Evolutionary conservation across 2,797 vertebrate genomes (phyloP), one percentile per base, ranked within the genome.

Genomic region (Amniataba percoides): DNA sequence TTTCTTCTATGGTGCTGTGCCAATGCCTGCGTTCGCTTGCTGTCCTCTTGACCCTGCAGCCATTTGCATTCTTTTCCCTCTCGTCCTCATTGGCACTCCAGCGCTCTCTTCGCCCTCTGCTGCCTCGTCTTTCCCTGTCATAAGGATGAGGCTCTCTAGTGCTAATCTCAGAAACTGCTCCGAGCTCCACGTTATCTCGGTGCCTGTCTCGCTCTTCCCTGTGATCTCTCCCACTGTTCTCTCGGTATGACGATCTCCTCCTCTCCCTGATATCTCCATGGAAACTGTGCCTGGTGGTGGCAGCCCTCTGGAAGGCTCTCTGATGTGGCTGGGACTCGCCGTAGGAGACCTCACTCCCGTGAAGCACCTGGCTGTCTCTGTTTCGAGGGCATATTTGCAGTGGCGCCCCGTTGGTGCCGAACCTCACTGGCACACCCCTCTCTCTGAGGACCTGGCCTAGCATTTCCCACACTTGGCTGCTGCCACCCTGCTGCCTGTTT

Each of bases 201-300:
- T 12, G 81, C 57, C 86, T 15, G 79, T 85, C 63, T 71, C 67
- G 18, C 67, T 77, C 88, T 77, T 72, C 82, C 49, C 87, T 82
- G 49, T 87, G 85, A 80, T 86, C 90, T 84, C 84, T 83, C 85
- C 83, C 80, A 16, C 81, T 51, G 82, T 63, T 87, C 34, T 86
- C 79, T 62, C 80, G 73, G 61, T 60, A 56, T 21, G 87, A 86
- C 34, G 36, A 57, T 56, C 80, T 85, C 85, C 88, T 86, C 80
- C 85, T 88, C 76, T 92, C 80, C 79, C 91, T 78, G 58, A 88
- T 74, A 42, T 93, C 91, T 65, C 93, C 92, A 87, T 92, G 93
- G 91, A 94, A 94, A 92, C 94, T 94, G 85, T 91, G 91, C 82
- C 94, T 91, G 71, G 78, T 55, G 77, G 77, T 53, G 71, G 85